A percentile compares a stretch with the other conserved stretches of the same genome.
These are phyloP conservation scores for Falco punctatus DNA, from an alignment of 2,113 vertebrate genomes.

Conservation along the genomic window DNA sequence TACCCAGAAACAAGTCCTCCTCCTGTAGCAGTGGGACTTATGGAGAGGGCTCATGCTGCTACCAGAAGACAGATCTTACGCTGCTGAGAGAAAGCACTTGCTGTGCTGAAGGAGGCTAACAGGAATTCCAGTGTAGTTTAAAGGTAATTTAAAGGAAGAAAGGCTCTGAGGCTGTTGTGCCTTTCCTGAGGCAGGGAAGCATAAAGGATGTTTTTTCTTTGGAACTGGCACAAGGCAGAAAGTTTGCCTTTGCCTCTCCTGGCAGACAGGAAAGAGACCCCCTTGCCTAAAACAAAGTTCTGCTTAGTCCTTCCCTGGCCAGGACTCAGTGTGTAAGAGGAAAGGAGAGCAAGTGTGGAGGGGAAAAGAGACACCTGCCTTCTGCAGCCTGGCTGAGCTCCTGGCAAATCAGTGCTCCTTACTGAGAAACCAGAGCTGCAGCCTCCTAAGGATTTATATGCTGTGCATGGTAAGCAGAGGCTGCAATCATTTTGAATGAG, in stretches of 20 bases:
- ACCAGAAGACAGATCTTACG: neutral
- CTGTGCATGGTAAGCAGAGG: neutral
- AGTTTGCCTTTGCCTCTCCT: neutral
- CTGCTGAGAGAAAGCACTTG: neutral
- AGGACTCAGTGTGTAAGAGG: neutral
- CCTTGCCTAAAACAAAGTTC: neutral
- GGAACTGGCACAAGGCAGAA: neutral
- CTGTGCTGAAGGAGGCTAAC: neutral
- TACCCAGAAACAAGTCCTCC: neutral
- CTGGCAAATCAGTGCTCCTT: neutral
- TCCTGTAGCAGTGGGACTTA: neutral
- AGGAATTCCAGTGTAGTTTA: neutral
- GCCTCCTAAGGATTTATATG: neutral
- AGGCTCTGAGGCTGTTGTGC: neutral
- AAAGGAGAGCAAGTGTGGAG: neutral
- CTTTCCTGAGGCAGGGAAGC: neutral
- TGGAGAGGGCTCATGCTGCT: neutral
- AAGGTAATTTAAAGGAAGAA: neutral
- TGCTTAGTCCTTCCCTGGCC: neutral
- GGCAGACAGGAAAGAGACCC: neutral
- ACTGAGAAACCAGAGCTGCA: neutral
- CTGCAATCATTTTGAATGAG: neutral
- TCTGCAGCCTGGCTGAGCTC: neutral
- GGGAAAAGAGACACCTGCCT: neutral
- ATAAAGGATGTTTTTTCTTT: neutral